Evolutionary conservation across 2,113 vertebrate species (phyloP).

Genomic region (Petrocephalus zakoni): DNA sequence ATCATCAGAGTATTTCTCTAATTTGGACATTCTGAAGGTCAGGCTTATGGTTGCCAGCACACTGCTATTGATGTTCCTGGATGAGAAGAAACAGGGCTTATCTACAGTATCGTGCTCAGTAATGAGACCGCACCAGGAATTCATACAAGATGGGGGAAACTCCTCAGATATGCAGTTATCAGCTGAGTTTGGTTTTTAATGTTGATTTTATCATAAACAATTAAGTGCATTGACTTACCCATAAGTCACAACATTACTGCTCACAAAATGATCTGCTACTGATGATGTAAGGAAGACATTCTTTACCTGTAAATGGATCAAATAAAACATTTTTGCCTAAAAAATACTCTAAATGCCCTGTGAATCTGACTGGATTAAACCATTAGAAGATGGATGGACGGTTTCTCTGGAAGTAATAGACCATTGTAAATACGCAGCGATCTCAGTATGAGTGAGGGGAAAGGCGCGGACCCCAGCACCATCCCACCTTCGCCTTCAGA

Average conservation of each 20-base stretch:
- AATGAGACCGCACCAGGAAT: background rate
- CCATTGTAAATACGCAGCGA: background rate
- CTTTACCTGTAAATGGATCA: conserved; percentile 65
- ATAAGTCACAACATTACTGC: conserved; percentile 72
- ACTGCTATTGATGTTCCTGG: conserved; percentile 65
- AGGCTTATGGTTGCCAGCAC: conserved; percentile 72
- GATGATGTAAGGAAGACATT: conserved; percentile 69
- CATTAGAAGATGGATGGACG: background rate
- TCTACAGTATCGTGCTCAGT: background rate
- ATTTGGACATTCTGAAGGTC: conserved; percentile 57
- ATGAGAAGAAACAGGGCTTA: background rate
- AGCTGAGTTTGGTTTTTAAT: background rate
- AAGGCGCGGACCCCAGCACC: background rate
- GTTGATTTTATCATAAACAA: background rate
- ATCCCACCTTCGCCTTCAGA: conserved; percentile 71
- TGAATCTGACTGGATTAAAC: background rate
- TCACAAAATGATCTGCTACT: conserved; percentile 63
- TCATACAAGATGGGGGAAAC: background rate
- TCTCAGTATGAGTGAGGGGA: too few relatives aligned
- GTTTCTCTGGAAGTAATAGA: background rate
- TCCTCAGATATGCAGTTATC: background rate
- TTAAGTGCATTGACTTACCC: conserved; percentile 61
- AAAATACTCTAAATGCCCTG: background rate
- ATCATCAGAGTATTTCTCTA: conserved; percentile 55
- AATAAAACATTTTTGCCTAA: background rate